These are phyloP conservation scores for Anguilla japonica DNA, from an alignment of 2,113 vertebrate species.

Conservation along the genomic window DNA sequence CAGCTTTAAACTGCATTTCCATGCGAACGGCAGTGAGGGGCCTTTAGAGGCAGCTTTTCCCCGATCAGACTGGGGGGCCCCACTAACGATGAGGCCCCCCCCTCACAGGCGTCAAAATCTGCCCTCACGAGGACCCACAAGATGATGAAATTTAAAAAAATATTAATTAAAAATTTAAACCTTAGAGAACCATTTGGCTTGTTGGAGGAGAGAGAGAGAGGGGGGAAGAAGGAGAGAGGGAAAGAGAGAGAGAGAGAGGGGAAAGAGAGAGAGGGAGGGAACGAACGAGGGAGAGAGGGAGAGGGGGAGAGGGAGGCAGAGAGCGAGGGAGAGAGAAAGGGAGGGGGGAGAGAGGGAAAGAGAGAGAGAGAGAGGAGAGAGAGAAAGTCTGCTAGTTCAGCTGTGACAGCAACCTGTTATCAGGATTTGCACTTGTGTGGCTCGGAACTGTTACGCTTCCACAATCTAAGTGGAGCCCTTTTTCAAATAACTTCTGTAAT, in stretches of 20 bases:
- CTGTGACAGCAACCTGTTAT: slow-evolving; percentile 35
- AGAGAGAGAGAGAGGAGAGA: background rate
- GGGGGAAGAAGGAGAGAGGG: background rate
- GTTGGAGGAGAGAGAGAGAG: background rate
- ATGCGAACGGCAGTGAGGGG: background rate
- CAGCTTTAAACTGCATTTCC: background rate
- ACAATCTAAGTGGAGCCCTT: slow-evolving; percentile 32
- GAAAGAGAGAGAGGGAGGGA: background rate
- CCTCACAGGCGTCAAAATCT: slow-evolving; percentile 12
- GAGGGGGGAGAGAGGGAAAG: slow-evolving; percentile 17
- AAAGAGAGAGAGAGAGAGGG: background rate
- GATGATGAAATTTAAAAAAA: background rate
- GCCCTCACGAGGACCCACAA: background rate
- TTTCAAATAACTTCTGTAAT: slow-evolving; percentile 44
- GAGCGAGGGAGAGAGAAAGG: background rate
- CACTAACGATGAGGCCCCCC: background rate
- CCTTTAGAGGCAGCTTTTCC: background rate
- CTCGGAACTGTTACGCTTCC: slow-evolving; percentile 48
- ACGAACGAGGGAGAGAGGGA: background rate
- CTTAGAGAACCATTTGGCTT: slow-evolving; percentile 9
- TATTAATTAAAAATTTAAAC: slow-evolving; percentile 6
- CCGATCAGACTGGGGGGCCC: background rate
- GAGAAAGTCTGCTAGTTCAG: slow-evolving; percentile 24
- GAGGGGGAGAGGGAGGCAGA: slow-evolving; percentile 14
- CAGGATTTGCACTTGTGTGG: slow-evolving; percentile 32